Evolutionary conservation across 2,888 invertebrate genomes (phyloP), one percentile per base, ranked within the genome.

Genomic region (Melanargia galathea): DNA sequence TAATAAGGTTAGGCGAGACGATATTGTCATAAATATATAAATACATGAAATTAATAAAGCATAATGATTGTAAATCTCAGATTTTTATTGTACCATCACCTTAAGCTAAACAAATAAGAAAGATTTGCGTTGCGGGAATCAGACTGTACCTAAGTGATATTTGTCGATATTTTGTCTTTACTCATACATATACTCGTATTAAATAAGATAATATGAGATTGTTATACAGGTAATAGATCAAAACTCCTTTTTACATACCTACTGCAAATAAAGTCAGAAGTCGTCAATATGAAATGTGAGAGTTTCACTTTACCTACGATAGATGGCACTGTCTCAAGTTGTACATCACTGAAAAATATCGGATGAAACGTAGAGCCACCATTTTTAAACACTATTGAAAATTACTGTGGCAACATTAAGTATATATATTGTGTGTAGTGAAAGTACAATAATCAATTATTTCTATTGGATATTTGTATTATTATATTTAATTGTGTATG

Each of bases 11-110:
- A 92, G 92, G 87, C 87, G 92, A 92, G 92, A 92, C 90, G 91
- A 88, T 92, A 92, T 92, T 92, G 92, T 92, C 92, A 92, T 92
- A 91, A 91, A 92, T 92, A 92, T 92, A 92, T 92, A 92, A 92
- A 92, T 92, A 92, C 91, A 90, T 92, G 90, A 92, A 92, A 92
- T 92, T 91, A 92, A 92, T 92, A 92, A 92, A 92, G 91, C 91
- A 92, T 90, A 90, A 90, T 92, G 90, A 92, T 92, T 92, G 92
- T 92, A 92, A 75, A 71, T 63, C 48, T 68, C 74, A 80, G 80
- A 82, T 85, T 87, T 91, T 90, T 80, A 85, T 87, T 89, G 67
- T 72, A 60, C 63, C 59, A 49, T 57, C 59, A 60, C 65, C 58
- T 43, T 52, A 24, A 1, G 26, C 16, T 16, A 55, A 40, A 38